Evolutionary conservation across 2,113 vertebrate species (phyloP), one percentile per base, ranked within the genome.

Genomic region (Barnardius zonarius): DNA sequence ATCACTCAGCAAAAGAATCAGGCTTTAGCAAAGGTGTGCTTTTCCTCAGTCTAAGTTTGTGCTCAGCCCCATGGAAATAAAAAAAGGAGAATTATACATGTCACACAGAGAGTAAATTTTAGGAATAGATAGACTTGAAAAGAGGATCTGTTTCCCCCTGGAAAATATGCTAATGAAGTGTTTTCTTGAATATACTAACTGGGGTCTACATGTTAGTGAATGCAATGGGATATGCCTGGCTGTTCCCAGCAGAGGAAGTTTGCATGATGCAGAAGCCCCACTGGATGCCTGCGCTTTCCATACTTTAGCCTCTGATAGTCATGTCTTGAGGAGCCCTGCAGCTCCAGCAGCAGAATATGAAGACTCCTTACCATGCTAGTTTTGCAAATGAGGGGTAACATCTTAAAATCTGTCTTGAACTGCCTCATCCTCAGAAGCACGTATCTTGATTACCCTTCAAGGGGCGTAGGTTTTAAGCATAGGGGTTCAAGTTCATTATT

Each of bases 251-350:
- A 5, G 27, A 39, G 48, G 66, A 18, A 13, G 23, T 37, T 24
- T 0, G 0, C 9, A 2, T 0, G 2, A 24, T 0, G 0, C 28
- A 16, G 63, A 11, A 80, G 30, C 11, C 28, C 39, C 35, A 4
- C 13, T 4, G 25, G 11, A 10, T 10, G 17, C 25, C 25, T 14
- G 46, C 1, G 3, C n/a, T 83, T n/a, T 5, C 19, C 0, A 0
- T 27, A 37, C 28, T 35, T 14, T 7, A 22, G 5, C 44, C 35
- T 30, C 30, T 6, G 31, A 5, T 8, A 17, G 3, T 54, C 2
- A 0, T 2, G 2, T 52, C 68, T 10, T 6, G 5, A 14, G 46
- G 10, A 41, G 35, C 17, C 17, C 79, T 41, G 75, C 54, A 39
- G 43, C 51, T 73, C 73, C 46, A 17, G 66, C 39, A 52, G 12